Percentiles rank a stretch among this genome's conserved stretches.
These are phyloP conservation scores for Cyrtonyx montezumae DNA, from an alignment of 2,113 vertebrate species.

Conservation along the genomic window DNA sequence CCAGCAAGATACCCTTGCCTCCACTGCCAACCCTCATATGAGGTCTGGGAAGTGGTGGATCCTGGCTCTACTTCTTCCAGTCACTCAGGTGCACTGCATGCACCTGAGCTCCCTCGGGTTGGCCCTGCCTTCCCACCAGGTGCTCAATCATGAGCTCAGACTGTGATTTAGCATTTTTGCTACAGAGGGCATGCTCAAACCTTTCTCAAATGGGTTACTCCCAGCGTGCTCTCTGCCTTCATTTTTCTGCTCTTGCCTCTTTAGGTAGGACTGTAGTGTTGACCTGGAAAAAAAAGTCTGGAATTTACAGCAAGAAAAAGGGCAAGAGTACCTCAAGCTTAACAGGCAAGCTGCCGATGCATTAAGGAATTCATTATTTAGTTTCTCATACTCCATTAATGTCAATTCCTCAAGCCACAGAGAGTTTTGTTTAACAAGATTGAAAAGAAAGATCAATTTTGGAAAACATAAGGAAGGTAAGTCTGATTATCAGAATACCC, in stretches of 20 bases:
- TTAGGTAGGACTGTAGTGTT: conserved; percentile 90
- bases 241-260: conserved; percentile 79
- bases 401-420: not conserved
- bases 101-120: no score
- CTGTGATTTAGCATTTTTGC: no score
- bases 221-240: conserved; percentile 34
- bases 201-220: conserved; percentile 87
- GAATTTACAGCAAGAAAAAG: not conserved
- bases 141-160: no score
- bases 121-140: no score
- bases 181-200: conserved; percentile 62
- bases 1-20: no score
- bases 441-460: not conserved
- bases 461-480: not conserved
- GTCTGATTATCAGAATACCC: not conserved
- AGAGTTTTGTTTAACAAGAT: not conserved
- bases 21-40: no score
- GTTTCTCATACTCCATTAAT: not conserved
- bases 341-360: not conserved
- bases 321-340: not conserved
- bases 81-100: no score
- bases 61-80: no score
- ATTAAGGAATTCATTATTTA: not conserved
- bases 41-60: no score
- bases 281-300: conserved; percentile 78